Percentiles rank a stretch among this genome's conserved stretches.
These are phyloP conservation scores for Paralichthys olivaceus DNA, from an alignment of 2,113 vertebrate species.

Conservation along the genomic window DNA sequence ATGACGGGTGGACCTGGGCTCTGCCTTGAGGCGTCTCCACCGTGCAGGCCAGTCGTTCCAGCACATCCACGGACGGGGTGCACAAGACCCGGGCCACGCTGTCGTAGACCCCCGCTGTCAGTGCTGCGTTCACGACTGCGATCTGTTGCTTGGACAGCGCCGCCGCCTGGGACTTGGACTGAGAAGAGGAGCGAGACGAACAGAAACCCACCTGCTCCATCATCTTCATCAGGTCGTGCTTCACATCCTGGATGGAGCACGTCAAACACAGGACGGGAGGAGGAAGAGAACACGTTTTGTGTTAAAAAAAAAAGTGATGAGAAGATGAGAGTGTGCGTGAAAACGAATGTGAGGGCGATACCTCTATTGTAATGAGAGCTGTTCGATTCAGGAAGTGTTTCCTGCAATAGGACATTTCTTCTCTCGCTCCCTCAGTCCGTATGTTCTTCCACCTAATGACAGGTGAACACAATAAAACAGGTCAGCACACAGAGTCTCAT, in stretches of 20 bases:
- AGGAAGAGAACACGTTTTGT: neutral
- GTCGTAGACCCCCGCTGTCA: constrained; percentile 95
- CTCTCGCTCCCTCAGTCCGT: constrained; percentile 83
- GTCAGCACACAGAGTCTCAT: neutral
- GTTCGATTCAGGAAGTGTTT: constrained; percentile 93
- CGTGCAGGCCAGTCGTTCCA: constrained; percentile 88
- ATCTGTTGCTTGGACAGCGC: constrained; percentile 83
- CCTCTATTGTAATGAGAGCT: constrained; percentile 93
- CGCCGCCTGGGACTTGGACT: constrained; percentile 24
- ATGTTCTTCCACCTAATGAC: constrained; percentile 89
- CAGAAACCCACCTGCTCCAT: constrained; percentile 92
- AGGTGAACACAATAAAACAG: neutral
- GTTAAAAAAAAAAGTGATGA: neutral
- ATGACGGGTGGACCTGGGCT: constrained; percentile 95
- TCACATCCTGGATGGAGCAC: constrained; percentile 85
- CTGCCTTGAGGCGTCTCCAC: constrained; percentile 95
- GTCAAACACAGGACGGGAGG: neutral
- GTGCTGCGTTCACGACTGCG: constrained; percentile 89
- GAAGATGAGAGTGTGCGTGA: neutral
- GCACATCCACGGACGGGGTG: constrained; percentile 89
- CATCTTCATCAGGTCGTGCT: constrained; percentile 90
- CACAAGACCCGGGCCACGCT: constrained; percentile 89
- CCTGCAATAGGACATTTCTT: constrained; percentile 90
- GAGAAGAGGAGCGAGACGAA: constrained; percentile 52
- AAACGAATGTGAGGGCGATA: constrained; percentile 49